Evolutionary conservation across 1,140 invertebrate genomes (phyloP).

Genomic region (Pararge aegeria): DNA sequence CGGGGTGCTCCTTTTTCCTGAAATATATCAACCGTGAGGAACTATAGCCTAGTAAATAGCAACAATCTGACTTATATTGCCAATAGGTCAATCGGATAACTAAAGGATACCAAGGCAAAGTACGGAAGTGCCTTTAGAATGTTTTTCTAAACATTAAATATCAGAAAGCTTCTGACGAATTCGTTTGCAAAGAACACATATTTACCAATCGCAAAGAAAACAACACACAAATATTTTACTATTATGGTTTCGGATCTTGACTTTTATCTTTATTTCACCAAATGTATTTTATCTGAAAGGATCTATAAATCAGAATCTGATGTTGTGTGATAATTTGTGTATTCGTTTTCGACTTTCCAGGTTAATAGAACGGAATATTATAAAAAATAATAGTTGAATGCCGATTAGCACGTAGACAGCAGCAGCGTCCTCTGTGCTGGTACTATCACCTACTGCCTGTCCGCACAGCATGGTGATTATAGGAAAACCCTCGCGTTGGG

Average conservation of each 20-base stretch:
- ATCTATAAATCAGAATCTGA: slow-evolving; percentile 19
- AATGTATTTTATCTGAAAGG: slow-evolving; percentile 27
- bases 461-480: no score
- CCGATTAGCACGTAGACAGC: no score
- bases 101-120: not conserved
- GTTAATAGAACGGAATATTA: not conserved
- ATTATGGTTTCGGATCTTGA: slow-evolving; percentile 12
- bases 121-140: not conserved
- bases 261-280: slow-evolving; percentile 16
- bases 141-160: not conserved
- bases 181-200: not conserved
- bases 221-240: slow-evolving; percentile 22
- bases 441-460: no score
- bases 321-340: not conserved
- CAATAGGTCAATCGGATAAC: no score
- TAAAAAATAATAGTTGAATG: no score
- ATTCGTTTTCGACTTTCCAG: not conserved
- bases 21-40: no score
- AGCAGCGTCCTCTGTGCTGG: no score
- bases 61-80: no score
- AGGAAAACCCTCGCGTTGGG: no score
- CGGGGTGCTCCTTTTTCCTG: no score
- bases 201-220: slow-evolving; percentile 10
- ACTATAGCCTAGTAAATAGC: no score
- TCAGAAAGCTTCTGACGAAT: not conserved